Evolutionary conservation across 2,113 vertebrate species (phyloP).

Genomic region (Paramisgurnus dabryanus): DNA sequence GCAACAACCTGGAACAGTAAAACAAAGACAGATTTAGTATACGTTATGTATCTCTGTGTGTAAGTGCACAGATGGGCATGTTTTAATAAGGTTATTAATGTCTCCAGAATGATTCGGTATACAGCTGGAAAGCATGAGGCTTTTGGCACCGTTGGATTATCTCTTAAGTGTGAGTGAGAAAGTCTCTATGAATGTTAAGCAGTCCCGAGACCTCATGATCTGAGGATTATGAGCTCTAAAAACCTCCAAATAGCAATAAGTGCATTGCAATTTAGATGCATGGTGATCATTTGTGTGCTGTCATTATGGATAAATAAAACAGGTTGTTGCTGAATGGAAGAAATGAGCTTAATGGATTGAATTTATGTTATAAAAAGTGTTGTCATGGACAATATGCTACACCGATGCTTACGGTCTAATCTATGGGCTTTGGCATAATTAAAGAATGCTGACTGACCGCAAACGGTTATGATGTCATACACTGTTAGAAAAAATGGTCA

Average conservation of each 20-base stretch:
- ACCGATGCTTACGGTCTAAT: background rate
- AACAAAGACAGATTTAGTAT: background rate
- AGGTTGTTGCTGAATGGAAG: conserved; percentile 3
- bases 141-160: conserved; percentile 20
- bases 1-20: no score
- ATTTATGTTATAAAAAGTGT: background rate
- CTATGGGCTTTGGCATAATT: background rate
- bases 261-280: conserved; percentile 21
- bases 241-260: conserved; percentile 19
- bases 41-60: background rate
- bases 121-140: conserved; percentile 1
- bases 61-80: conserved; percentile 11
- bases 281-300: background rate
- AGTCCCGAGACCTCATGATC: conserved; percentile 26
- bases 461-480: background rate
- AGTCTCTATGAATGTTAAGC: conserved; percentile 43
- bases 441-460: background rate
- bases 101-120: background rate
- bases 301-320: background rate
- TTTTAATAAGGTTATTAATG: conserved; percentile 30
- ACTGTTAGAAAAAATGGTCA: no score
- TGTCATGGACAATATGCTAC: background rate
- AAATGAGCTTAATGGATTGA: background rate
- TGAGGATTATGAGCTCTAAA: conserved; percentile 15
- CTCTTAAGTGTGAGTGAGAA: conserved; percentile 7